These are phyloP conservation scores for Rachycentron canadum DNA, from an alignment of 2,797 vertebrate genomes.

Conservation along the genomic window DNA sequence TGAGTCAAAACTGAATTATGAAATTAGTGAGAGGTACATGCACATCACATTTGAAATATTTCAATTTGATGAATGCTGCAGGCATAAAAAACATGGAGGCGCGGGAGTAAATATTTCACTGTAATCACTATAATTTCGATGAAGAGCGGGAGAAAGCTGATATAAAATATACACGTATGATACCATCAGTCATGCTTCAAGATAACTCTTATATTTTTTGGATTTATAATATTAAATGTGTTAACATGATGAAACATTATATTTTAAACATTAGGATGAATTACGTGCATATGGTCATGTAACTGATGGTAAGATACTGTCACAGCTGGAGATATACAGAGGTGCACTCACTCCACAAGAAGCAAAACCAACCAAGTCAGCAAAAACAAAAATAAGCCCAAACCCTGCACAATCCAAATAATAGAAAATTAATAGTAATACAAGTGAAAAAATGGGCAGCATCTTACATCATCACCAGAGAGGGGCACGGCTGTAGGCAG, in stretches of 20 bases:
- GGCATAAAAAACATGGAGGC: slow-evolving; percentile 15
- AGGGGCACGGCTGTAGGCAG: slow-evolving; percentile 1
- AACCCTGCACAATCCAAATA: background rate
- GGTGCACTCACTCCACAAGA: background rate
- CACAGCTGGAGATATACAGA: no score
- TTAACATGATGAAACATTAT: background rate
- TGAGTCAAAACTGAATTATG: background rate
- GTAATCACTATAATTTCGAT: background rate
- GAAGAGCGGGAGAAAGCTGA: slow-evolving; percentile 12
- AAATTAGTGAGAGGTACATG: background rate
- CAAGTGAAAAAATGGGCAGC: slow-evolving; percentile 18
- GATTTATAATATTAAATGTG: slow-evolving; percentile 1
- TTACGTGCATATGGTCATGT: background rate
- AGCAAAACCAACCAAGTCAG: slow-evolving; percentile 21
- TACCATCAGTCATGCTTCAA: slow-evolving; percentile 15
- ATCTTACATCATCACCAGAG: slow-evolving; percentile 26
- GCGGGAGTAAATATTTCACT: slow-evolving; percentile 18
- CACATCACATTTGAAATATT: slow-evolving; percentile 24
- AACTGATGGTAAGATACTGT: background rate
- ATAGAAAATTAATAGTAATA: slow-evolving; percentile 22
- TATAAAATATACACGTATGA: slow-evolving; percentile 2
- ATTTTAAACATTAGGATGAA: background rate
- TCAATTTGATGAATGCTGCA: slow-evolving; percentile 26
- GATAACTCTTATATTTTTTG: background rate
- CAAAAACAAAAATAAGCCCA: slow-evolving; percentile 14